These are phyloP conservation scores for Bacillus rossius DNA, from an alignment of 1,140 invertebrate species.

Conservation along the genomic window DNA sequence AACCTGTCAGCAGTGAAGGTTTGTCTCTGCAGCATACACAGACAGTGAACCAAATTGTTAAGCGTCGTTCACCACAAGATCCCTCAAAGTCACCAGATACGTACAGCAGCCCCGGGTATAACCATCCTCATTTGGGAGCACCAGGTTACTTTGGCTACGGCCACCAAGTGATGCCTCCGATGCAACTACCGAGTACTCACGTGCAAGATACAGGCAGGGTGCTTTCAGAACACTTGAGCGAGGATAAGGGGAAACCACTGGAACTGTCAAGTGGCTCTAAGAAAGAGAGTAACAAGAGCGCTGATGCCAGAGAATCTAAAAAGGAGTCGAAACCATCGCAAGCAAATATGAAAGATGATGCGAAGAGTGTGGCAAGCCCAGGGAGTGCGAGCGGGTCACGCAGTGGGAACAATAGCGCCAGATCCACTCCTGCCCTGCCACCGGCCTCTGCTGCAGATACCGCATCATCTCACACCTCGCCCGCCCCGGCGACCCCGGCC, in stretches of 20 bases:
- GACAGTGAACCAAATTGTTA: background rate
- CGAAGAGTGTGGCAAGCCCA: conserved; percentile 1
- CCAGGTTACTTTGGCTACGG: conserved; percentile 7
- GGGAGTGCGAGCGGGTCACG: conserved; percentile 7
- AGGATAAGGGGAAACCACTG: too few species aligned
- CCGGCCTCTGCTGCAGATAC: background rate
- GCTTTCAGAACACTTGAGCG: too few species aligned
- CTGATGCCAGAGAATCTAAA: background rate
- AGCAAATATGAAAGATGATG: background rate
- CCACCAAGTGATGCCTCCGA: background rate
- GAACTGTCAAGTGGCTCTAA: background rate
- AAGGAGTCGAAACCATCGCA: conserved; percentile 5
- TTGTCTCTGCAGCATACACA: too few species aligned
- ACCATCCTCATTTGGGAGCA: conserved; percentile 1
- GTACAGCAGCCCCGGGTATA: conserved; percentile 17
- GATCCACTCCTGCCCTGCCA: conserved; percentile 10
- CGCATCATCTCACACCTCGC: background rate
- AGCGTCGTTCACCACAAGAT: background rate
- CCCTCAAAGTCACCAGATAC: conserved; percentile 10
- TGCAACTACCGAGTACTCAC: too few species aligned
- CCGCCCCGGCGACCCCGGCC: background rate
- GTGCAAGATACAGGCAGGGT: background rate
- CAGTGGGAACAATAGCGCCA: conserved; percentile 14
- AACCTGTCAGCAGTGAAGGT: too few species aligned
- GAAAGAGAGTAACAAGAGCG: background rate